Percentiles rank a stretch among this genome's conserved stretches.
Conservation (phyloP, 2,888 invertebrate species). For the Philereme transversata region DNA sequence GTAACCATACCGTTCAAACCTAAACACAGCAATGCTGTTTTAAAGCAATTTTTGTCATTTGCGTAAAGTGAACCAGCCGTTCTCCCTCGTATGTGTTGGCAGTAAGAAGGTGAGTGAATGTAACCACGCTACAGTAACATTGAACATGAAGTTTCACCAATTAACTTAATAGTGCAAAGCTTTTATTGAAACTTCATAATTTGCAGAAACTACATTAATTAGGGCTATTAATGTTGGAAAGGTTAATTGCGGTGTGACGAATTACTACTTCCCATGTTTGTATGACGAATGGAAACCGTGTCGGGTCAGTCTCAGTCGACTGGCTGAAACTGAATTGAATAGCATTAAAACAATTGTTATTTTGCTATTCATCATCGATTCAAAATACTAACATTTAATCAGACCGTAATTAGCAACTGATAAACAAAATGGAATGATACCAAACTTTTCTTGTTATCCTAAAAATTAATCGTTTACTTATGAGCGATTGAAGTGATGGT, state of each 20-base stretch:
- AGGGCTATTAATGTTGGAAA: slow-evolving; percentile 19
- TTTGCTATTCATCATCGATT: no score
- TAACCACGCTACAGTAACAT: slow-evolving; percentile 59
- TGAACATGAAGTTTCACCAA: slow-evolving; percentile 73
- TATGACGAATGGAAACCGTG: slow-evolving; percentile 2
- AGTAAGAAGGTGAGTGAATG: slow-evolving; percentile 58
- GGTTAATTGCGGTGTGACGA: slow-evolving; percentile 32
- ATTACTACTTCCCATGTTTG: slow-evolving; percentile 16
- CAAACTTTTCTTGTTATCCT: no score
- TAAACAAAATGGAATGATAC: no score
- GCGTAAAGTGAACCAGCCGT: slow-evolving; percentile 11
- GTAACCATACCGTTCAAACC: no score
- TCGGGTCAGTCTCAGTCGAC: not conserved
- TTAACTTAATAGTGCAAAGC: slow-evolving; percentile 58
- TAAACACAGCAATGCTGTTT: no score
- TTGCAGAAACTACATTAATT: slow-evolving; percentile 37
- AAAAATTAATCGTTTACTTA: no score
- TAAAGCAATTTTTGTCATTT: not conserved
- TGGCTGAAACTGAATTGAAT: no score
- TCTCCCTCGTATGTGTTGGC: slow-evolving; percentile 27
- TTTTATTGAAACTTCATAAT: slow-evolving; percentile 37
- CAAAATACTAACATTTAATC: no score
- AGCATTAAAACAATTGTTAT: no score
- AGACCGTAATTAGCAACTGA: no score
- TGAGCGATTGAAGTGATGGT: no score